Conservation (phyloP, 2,797 vertebrate species). For the Poecilia picta region DNA sequence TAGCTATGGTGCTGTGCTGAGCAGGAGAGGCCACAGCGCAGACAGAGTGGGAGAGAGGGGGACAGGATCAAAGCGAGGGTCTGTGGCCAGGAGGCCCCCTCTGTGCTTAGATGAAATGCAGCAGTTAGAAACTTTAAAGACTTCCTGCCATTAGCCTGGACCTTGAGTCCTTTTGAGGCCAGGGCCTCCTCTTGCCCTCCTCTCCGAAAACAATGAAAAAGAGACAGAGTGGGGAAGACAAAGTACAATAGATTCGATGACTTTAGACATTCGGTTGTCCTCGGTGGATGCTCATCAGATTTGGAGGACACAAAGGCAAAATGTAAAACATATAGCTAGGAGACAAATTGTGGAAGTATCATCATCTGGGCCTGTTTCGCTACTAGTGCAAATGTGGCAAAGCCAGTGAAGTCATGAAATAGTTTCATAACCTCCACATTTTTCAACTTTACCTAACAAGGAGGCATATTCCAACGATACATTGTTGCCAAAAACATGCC, state of each 20-base stretch:
- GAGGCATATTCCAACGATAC: neutral
- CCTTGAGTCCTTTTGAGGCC: slow-evolving; percentile 89
- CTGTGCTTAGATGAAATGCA: slow-evolving; percentile 93
- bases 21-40: slow-evolving; percentile 25
- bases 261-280: neutral
- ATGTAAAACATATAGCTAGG: neutral
- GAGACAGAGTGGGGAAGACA: slow-evolving; percentile 11
- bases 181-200: slow-evolving; percentile 85
- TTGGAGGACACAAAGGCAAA: neutral
- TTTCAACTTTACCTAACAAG: neutral
- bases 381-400: neutral
- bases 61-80: slow-evolving; percentile 91
- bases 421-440: too few species aligned
- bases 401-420: neutral
- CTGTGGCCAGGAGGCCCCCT: slow-evolving; percentile 90
- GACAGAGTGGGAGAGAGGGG: slow-evolving; percentile 38
- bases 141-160: slow-evolving; percentile 98
- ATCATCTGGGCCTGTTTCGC: neutral
- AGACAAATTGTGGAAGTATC: neutral
- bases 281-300: neutral
- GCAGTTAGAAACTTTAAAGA: slow-evolving; percentile 95
- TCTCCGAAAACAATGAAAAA: slow-evolving; percentile 68
- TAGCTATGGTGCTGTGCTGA: slow-evolving; percentile 80
- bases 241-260: slow-evolving; percentile 86
- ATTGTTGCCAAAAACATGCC: neutral